Percentiles rank a stretch among this genome's conserved stretches.
phyloP scores from a whole-genome alignment of 1,140 invertebrate genomes.

The Uloborus diversus region DNA sequence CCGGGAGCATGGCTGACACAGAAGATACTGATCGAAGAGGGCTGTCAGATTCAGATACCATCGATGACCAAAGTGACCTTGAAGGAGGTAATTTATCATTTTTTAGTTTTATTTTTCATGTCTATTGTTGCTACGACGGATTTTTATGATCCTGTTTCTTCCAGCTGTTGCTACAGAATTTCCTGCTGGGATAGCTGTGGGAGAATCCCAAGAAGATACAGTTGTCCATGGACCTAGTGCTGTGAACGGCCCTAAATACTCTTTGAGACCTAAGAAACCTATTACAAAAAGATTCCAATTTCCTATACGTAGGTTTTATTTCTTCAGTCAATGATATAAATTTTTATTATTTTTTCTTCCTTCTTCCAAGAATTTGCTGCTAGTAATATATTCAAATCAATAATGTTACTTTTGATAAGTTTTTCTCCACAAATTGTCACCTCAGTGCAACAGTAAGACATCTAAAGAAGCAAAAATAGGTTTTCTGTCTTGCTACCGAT shows the following conservation, averaged over 20 bases:
- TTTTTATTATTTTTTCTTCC: too few species aligned
- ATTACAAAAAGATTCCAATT: conserved; percentile 69
- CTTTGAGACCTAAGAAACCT: conserved; percentile 68
- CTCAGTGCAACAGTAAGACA: too few species aligned
- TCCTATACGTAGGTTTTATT: conserved; percentile 62
- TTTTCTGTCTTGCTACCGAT: too few species aligned
- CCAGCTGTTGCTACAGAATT: neutral
- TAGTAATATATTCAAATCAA: too few species aligned
- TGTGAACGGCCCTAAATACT: conserved; percentile 62
- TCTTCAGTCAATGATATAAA: neutral
- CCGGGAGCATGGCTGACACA: conserved; percentile 58
- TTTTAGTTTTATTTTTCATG: neutral
- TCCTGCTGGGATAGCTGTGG: conserved; percentile 17
- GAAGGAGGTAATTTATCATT: conserved; percentile 32
- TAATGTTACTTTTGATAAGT: too few species aligned
- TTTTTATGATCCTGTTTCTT: neutral
- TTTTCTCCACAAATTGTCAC: too few species aligned
- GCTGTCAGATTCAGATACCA: conserved; percentile 60
- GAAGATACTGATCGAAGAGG: conserved; percentile 61
- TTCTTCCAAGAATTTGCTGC: neutral
- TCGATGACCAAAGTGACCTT: conserved; percentile 61
- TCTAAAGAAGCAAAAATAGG: too few species aligned
- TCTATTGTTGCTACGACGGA: too few species aligned
- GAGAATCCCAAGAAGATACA: conserved; percentile 21
- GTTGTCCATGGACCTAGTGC: conserved; percentile 17